Base-by-base conservation (phyloP, 2,113 vertebrate species). In the Callospermophilus lateralis region DNA sequence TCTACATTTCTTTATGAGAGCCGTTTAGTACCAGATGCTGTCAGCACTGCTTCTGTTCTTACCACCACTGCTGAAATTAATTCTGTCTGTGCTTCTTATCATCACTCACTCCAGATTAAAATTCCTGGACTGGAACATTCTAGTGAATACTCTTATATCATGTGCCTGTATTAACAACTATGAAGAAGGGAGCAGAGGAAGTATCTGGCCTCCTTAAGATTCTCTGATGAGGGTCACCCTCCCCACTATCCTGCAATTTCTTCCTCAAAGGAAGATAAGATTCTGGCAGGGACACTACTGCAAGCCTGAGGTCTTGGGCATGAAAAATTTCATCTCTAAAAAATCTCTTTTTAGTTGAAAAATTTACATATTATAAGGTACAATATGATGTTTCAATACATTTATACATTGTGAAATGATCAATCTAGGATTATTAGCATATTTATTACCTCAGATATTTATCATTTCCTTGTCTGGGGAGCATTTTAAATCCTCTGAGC, bases 31-130 rank as follows among this genome's bases (percentile, higher is more conserved):
- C 24, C 34, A 74, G 30, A 28, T 72, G 7, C 37, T 85, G 28
- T 45, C 8, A 74, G 30, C 24, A 72, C 22, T 79, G 20, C 4
- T 4, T 55, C 48, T 84, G 8, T 22, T 70, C 55, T 83, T 93
- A 45, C n/a, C 42, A 24, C 58, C 13, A 63, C 6, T 2, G 1
- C 32, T 78, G 45, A 86, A 90, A 80, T 58, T 68, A 87, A 74
- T 92, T 79, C 26, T 92, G 53, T 79, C 48, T 42, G 0, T 95
- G 30, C 48, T 63, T 89, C 58, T 84, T 67, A 81, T 51, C 28
- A 13, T 92, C 32, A 72, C 32, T 53, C 77, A 84, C 12, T 81
- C 15, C 34, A 94, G n/a, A 67, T 92, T 89, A 86, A 94, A 93
- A 78, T 4, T 92, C 32, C 42, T 78, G 16, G 16, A 20, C 28